Evolutionary conservation across 1,140 invertebrate genomes (phyloP).

Genomic region (Bombus soroeensis): DNA sequence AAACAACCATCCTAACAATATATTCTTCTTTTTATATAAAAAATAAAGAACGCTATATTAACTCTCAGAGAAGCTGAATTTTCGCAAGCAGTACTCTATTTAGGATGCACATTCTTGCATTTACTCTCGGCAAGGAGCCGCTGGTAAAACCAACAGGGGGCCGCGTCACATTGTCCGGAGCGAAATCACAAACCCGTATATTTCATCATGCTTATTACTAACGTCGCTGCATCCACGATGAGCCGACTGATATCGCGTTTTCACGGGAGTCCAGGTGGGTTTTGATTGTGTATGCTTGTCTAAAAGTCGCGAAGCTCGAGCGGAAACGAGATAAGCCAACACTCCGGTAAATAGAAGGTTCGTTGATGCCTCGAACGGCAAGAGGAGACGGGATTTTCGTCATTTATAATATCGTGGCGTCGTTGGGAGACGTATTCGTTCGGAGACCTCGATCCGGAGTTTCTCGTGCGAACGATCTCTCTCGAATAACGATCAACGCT

Average conservation of each 20-base stretch:
- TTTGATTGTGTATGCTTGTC: too few species aligned
- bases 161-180: not conserved
- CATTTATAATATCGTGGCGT: not conserved
- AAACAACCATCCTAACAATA: not conserved
- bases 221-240: not conserved
- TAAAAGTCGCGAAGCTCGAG: not conserved
- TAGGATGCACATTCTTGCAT: not conserved
- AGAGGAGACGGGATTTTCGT: too few species aligned
- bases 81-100: not conserved
- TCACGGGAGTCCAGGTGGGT: not conserved
- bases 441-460: not conserved
- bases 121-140: not conserved
- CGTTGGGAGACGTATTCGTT: not conserved
- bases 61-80: too few species aligned
- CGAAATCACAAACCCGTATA: not conserved
- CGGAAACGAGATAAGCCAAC: conserved; percentile 29
- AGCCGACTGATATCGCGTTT: not conserved
- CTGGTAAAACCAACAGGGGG: not conserved
- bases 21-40: not conserved
- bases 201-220: not conserved
- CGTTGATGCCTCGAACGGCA: too few species aligned
- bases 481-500: conserved; percentile 2
- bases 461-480: not conserved
- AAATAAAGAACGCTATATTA: not conserved
- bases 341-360: conserved; percentile 1